phyloP scores from a whole-genome alignment of 2,888 invertebrate genomes.

The Bibio marci region DNA sequence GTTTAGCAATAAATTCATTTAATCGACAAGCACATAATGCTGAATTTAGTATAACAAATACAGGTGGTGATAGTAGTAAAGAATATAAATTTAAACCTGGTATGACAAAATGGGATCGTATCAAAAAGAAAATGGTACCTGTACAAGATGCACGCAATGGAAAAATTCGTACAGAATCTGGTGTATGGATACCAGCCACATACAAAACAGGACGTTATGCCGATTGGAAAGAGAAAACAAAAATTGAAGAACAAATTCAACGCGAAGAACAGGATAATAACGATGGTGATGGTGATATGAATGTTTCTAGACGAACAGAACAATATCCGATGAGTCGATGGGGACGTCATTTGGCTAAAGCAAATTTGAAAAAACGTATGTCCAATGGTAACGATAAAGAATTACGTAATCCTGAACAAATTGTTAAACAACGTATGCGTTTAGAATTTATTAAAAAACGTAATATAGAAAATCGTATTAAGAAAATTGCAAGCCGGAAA shows the following conservation, averaged over 20 bases:
- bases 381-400: conserved; percentile 31
- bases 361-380: conserved; percentile 39
- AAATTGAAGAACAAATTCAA: conserved; percentile 26
- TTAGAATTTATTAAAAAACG: conserved; percentile 42
- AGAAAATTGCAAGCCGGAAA: conserved; percentile 28
- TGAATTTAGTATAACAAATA: conserved; percentile 54
- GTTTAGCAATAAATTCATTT: conserved; percentile 58
- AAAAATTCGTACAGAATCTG: conserved; percentile 90
- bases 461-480: conserved; percentile 30
- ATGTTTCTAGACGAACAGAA: conserved; percentile 7
- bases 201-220: conserved; percentile 84
- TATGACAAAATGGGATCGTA: conserved; percentile 78
- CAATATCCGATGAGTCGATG: conserved; percentile 44
- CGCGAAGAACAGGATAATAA: conserved; percentile 14
- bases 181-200: conserved; percentile 82
- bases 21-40: conserved; percentile 60
- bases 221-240: conserved; percentile 65
- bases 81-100: conserved; percentile 42
- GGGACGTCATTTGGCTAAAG: conserved; percentile 61
- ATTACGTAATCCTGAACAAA: conserved; percentile 56
- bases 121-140: conserved; percentile 87
- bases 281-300: conserved; percentile 20
- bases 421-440: conserved; percentile 50
- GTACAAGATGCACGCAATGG: conserved; percentile 36
- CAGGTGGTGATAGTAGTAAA: conserved; percentile 47